Conservation (phyloP, 1,140 invertebrate genomes). For the Drosophila orosa region DNA sequence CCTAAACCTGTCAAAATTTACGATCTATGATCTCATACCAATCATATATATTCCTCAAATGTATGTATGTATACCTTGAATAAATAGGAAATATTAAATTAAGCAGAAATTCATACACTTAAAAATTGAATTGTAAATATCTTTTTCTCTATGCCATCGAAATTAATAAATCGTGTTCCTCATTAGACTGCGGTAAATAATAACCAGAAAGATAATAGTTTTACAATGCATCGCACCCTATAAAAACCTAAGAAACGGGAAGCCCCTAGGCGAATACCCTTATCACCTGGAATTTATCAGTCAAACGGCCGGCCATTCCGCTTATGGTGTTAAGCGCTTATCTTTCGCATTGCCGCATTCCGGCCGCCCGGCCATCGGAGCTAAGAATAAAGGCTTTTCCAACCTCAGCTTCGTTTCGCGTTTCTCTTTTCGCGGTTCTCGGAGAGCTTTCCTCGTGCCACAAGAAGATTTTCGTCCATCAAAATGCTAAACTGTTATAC, state of each 20-base stretch:
- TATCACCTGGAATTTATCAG: conserved; percentile 32
- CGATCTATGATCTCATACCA: not conserved
- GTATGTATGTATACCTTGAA: not conserved
- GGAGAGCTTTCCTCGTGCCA: conserved; percentile 21
- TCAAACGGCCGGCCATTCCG: conserved; percentile 16
- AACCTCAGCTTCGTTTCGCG: conserved; percentile 16
- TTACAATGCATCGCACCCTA: not conserved
- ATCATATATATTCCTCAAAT: not conserved
- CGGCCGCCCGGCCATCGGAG: conserved; percentile 26
- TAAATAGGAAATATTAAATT: not conserved
- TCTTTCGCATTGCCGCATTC: conserved; percentile 15
- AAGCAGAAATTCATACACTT: too few relatives aligned
- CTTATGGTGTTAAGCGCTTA: conserved; percentile 22
- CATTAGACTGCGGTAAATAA: too few relatives aligned
- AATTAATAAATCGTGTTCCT: not conserved
- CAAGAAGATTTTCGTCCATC: conserved; percentile 21
- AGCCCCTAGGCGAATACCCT: conserved; percentile 4
- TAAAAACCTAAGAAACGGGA: not conserved
- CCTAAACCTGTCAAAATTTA: not conserved
- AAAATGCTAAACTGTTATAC: conserved; percentile 47
- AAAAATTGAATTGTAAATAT: too few relatives aligned
- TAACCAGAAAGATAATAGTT: not conserved
- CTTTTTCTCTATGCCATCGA: too few relatives aligned
- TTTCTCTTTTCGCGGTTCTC: not conserved
- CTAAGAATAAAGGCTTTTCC: conserved; percentile 28